A percentile compares a stretch with the other conserved stretches of the same genome.
Evolutionary conservation across 1,140 invertebrate genomes (phyloP).

Genomic region (Hetaerina americana): DNA sequence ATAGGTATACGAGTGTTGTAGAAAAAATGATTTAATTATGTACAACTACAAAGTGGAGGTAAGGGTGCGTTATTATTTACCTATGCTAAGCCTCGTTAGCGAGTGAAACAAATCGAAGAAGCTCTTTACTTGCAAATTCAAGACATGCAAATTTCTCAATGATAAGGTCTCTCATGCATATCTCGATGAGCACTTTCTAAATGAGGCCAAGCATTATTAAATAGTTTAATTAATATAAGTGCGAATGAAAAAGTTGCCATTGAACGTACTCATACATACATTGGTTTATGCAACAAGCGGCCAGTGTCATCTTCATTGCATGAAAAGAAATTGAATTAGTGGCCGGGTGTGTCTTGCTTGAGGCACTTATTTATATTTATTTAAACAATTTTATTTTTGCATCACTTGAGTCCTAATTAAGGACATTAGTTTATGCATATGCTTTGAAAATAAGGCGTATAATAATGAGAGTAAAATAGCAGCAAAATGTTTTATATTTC

Average conservation of each 20-base stretch:
- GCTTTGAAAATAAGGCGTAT: no score
- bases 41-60: background rate
- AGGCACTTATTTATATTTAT: background rate
- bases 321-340: constrained; percentile 1
- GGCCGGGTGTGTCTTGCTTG: background rate
- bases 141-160: background rate
- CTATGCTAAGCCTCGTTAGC: background rate
- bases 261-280: background rate
- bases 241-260: background rate
- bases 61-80: background rate
- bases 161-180: background rate
- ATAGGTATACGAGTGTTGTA: background rate
- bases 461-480: no score
- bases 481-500: no score
- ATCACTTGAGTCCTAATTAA: no score
- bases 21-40: background rate
- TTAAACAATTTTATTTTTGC: background rate
- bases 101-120: background rate
- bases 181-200: background rate
- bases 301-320: background rate
- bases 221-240: background rate
- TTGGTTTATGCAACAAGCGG: background rate
- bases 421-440: no score
- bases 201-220: background rate
- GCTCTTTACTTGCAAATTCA: background rate